Percentiles rank a stretch among this genome's conserved stretches.
Conservation (phyloP, 2,888 invertebrate genomes). For the Acanthopleura granulata region DNA sequence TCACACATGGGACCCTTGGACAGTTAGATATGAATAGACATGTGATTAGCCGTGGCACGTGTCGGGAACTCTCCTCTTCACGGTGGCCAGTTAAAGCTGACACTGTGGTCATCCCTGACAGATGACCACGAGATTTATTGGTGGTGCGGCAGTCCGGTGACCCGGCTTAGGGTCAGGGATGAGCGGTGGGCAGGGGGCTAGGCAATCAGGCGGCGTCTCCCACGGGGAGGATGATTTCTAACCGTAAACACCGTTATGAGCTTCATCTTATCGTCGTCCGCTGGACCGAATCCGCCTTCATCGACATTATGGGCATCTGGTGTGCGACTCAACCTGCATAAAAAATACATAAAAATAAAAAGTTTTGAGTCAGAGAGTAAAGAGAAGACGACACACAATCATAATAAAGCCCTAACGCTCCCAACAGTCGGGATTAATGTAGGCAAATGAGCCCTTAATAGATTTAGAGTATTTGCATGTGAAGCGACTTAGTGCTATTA, state of each 20-base stretch:
- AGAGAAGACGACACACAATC: not conserved
- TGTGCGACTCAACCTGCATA: not conserved
- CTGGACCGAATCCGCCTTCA: not conserved
- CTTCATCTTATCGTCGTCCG: not conserved
- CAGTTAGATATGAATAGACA: too few species aligned
- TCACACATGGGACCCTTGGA: not conserved
- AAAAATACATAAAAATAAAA: conserved; percentile 16
- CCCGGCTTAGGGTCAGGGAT: conserved; percentile 7
- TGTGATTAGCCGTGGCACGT: too few species aligned
- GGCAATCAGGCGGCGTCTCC: not conserved
- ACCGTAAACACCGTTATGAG: not conserved
- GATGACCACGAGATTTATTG: not conserved
- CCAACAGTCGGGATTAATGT: not conserved
- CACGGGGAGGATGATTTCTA: not conserved
- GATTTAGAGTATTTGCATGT: not conserved
- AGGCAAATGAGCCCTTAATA: conserved; percentile 10
- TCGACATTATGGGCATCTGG: not conserved
- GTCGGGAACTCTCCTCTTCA: too few species aligned
- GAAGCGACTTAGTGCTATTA: not conserved
- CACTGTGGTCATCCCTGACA: conserved; percentile 6
- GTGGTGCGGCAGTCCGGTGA: not conserved
- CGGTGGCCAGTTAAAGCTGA: not conserved
- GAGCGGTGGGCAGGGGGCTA: not conserved
- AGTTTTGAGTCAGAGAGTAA: not conserved
- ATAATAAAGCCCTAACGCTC: not conserved